Base-by-base conservation (phyloP, 2,888 invertebrate species). In the Folsomia manolachei region DNA sequence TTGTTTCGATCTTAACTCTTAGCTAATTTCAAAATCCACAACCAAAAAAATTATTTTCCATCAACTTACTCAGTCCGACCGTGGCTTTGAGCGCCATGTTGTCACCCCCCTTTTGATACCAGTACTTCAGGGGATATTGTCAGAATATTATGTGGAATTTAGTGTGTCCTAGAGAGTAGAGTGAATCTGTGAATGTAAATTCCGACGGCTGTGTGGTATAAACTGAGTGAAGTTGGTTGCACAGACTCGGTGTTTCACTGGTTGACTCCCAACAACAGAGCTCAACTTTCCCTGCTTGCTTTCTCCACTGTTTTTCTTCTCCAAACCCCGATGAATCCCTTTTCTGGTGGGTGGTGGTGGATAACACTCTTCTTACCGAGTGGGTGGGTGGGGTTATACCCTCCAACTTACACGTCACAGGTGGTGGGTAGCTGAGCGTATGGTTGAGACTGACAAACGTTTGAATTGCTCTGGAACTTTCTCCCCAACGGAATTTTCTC, bases 21-120 rank as follows among this genome's bases (percentile, higher is more conserved):
- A n/a, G n/a, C n/a, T n/a, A n/a, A n/a, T n/a, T n/a, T n/a, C n/a
- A n/a, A n/a, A n/a, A n/a, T n/a, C n/a, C n/a, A n/a, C n/a, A n/a
- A 39, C 7, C 39, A 83, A 79, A 80, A 39, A 21, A 4, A 9
- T 39, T 39, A 39, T 39, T 39, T 4, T 39, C 39, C 39, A n/a
- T n/a, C n/a, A 83, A 91, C 92, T 92, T 86, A 93, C 93, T 93
- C 87, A 91, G 91, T 79, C 93, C 93, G 83, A 93, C 93, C 84
- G 90, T 89, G 84, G 89, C 90, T 88, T 93, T 93, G 83, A 93
- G 88, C 87, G 93, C 92, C 93, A 93, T 93, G 86, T 88, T 90
- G 87, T 39, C 39, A n/a, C n/a, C n/a, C 39, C 39, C 39, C 39
- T 39, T 39, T 39, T 39, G 14, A 9, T 14, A 4, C 39, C 4